A percentile compares a stretch with the other conserved stretches of the same genome.
These are phyloP conservation scores for Peromyscus melanophrys DNA, from an alignment of 2,797 vertebrate species.

Conservation along the genomic window DNA sequence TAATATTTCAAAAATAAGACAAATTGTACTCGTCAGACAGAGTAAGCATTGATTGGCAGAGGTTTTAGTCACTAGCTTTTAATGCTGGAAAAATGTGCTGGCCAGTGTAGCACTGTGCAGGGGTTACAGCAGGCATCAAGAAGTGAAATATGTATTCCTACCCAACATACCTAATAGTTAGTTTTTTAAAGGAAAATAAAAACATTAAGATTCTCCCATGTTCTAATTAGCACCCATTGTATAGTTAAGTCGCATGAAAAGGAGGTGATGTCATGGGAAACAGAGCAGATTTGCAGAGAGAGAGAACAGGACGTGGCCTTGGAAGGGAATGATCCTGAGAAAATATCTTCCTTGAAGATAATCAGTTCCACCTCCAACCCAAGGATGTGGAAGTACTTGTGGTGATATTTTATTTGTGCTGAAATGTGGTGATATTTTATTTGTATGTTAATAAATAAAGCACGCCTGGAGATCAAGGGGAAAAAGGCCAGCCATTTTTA, in stretches of 20 bases:
- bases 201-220: not conserved
- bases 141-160: conserved; percentile 23
- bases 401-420: too few species aligned
- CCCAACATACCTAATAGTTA: conserved; percentile 11
- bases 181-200: not conserved
- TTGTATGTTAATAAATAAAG: too few species aligned
- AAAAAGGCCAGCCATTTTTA: too few species aligned
- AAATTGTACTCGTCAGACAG: conserved; percentile 67
- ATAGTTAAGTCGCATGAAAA: not conserved
- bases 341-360: conserved; percentile 21
- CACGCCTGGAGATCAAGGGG: too few species aligned
- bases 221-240: not conserved
- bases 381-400: not conserved
- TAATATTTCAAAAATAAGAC: conserved; percentile 82
- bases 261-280: conserved; percentile 47
- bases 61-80: conserved; percentile 7
- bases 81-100: not conserved
- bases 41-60: conserved; percentile 72
- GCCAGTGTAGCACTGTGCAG: not conserved
- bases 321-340: not conserved
- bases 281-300: not conserved
- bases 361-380: not conserved
- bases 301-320: not conserved
- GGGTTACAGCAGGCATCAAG: not conserved
- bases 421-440: too few species aligned